A percentile compares a stretch with the other conserved stretches of the same genome.
Conservation (phyloP, 2,888 invertebrate genomes). For the Danaus chrysippus region DNA sequence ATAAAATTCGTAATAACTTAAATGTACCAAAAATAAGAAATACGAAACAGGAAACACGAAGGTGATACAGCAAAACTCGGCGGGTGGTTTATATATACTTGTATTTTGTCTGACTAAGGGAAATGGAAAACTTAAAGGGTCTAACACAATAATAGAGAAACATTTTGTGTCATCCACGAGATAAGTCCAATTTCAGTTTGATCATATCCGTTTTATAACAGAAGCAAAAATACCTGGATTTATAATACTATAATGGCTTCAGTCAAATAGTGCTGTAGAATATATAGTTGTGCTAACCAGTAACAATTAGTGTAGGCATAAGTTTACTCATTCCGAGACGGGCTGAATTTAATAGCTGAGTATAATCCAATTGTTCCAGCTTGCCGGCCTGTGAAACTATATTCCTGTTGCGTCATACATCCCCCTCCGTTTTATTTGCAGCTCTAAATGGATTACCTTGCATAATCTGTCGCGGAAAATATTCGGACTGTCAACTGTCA, state of each 20-base stretch:
- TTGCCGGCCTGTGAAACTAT: slow-evolving; percentile 62
- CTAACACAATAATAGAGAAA: too few species aligned
- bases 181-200: too few species aligned
- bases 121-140: too few species aligned
- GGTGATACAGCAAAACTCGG: too few species aligned
- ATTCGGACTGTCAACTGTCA: slow-evolving; percentile 22
- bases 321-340: slow-evolving; percentile 41
- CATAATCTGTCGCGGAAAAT: slow-evolving; percentile 35
- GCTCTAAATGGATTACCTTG: slow-evolving; percentile 36
- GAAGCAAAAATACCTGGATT: slow-evolving; percentile 14
- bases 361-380: slow-evolving; percentile 70
- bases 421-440: slow-evolving; percentile 32
- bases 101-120: too few species aligned
- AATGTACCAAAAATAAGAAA: too few species aligned
- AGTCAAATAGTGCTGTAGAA: slow-evolving; percentile 32
- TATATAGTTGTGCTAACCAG: slow-evolving; percentile 47
- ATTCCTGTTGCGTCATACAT: slow-evolving; percentile 41
- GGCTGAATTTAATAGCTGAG: slow-evolving; percentile 60
- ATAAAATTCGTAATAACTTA: too few species aligned
- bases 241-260: slow-evolving; percentile 23
- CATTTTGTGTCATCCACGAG: too few species aligned
- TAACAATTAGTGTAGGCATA: slow-evolving; percentile 46
- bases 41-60: too few species aligned
- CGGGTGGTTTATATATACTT: too few species aligned
- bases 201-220: too few species aligned